Percentiles rank a stretch among this genome's conserved stretches.
Evolutionary conservation across 2,888 invertebrate genomes (phyloP).

Genomic region (Campaea margaritaria): DNA sequence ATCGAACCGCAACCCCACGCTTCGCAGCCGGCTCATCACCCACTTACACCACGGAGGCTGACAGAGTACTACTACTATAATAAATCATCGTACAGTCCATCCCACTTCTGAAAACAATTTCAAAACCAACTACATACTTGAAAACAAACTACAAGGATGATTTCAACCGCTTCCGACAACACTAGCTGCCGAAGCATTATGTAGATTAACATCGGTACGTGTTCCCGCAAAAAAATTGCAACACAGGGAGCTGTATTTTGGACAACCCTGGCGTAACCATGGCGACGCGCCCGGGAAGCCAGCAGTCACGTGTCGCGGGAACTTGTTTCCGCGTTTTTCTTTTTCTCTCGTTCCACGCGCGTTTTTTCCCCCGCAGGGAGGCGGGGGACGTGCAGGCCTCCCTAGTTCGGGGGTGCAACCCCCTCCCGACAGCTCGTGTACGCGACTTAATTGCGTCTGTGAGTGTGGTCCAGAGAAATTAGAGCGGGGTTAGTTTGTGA

Average conservation of each 20-base stretch:
- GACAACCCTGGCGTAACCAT: conserved; percentile 70
- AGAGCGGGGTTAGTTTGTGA: conserved; percentile 67
- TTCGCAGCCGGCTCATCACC: too few relatives aligned
- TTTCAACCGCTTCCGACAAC: conserved; percentile 13
- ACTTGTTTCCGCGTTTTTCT: conserved; percentile 82
- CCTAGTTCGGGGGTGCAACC: conserved; percentile 46
- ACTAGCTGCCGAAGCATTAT: conserved; percentile 31
- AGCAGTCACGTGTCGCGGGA: conserved; percentile 83
- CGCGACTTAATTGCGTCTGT: conserved; percentile 85
- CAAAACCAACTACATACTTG: too few relatives aligned
- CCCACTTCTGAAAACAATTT: neutral
- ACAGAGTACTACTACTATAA: too few relatives aligned
- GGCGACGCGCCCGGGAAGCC: conserved; percentile 80
- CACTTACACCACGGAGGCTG: too few relatives aligned
- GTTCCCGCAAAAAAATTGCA: conserved; percentile 43
- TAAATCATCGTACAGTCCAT: too few relatives aligned
- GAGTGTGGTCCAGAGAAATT: conserved; percentile 85
- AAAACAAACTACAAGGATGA: conserved; percentile 5
- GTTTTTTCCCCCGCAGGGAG: conserved; percentile 67
- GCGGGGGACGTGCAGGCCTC: conserved; percentile 23
- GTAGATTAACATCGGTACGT: conserved; percentile 36
- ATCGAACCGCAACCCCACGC: too few relatives aligned
- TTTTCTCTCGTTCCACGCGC: conserved; percentile 73
- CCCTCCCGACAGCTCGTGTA: conserved; percentile 75
- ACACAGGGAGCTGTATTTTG: conserved; percentile 35